Evolutionary conservation across 1,140 invertebrate genomes (phyloP).

Genomic region (Saccostrea echinata): DNA sequence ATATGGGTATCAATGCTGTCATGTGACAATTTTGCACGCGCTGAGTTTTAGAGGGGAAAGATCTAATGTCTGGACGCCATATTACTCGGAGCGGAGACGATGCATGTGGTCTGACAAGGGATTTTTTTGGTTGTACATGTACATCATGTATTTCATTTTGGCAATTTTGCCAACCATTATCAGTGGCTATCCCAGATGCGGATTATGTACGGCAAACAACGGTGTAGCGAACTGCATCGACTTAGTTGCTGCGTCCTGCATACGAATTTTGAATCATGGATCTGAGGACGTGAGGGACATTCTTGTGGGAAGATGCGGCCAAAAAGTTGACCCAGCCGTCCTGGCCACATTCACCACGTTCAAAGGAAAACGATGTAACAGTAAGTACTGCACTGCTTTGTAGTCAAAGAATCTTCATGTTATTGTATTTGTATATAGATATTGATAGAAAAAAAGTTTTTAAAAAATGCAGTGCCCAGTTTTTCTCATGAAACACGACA

Average conservation of each 20-base stretch:
- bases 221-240: conserved; percentile 16
- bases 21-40: conserved; percentile 9
- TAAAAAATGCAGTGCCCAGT: not conserved
- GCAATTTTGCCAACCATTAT: conserved; percentile 14
- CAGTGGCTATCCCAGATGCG: conserved; percentile 1
- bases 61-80: conserved; percentile 16
- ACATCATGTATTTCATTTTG: conserved; percentile 4
- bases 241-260: not conserved
- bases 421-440: conserved; percentile 3
- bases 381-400: conserved; percentile 31
- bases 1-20: conserved; percentile 8
- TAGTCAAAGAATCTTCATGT: not conserved
- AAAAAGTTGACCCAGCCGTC: not conserved
- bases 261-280: conserved; percentile 2
- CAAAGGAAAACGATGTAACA: no score
- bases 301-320: conserved; percentile 11
- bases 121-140: conserved; percentile 1
- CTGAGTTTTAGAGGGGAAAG: conserved; percentile 15
- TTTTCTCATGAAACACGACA: no score
- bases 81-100: not conserved
- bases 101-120: conserved; percentile 10
- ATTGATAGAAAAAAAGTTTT: not conserved
- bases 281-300: not conserved
- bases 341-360: not conserved
- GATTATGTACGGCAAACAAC: conserved; percentile 5